These are phyloP conservation scores for roundworm (Caenorhabditis elegans) DNA, from an alignment of 1,140 invertebrate genomes.

Conservation along the genomic window WBcel235 BX284603.4:1172501-1173000, in stretches of 20 bases:
- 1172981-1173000: neutral
- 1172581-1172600: constrained; percentile 59
- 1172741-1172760: constrained; percentile 50
- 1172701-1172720: constrained; percentile 56
- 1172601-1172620: constrained; percentile 56
- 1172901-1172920: constrained; percentile 49
- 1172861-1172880: constrained; percentile 46
- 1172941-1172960: constrained; percentile 45
- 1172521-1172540: neutral
- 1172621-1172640: constrained; percentile 50
- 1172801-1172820: constrained; percentile 46
- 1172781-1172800: constrained; percentile 13
- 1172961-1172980: constrained; percentile 41
- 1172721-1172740: constrained; percentile 58
- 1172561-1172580: constrained; percentile 38
- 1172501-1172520: neutral
- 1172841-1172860: constrained; percentile 58
- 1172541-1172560: constrained; percentile 15
- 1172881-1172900: constrained; percentile 39
- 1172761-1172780: constrained; percentile 54
- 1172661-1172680: constrained; percentile 42
- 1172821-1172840: constrained; percentile 64
- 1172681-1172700: constrained; percentile 54
- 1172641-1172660: constrained; percentile 11
- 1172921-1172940: constrained; percentile 55